Evolutionary conservation across 2,797 vertebrate species (phyloP).

Genomic region (Parauchenoglanis punctatus): DNA sequence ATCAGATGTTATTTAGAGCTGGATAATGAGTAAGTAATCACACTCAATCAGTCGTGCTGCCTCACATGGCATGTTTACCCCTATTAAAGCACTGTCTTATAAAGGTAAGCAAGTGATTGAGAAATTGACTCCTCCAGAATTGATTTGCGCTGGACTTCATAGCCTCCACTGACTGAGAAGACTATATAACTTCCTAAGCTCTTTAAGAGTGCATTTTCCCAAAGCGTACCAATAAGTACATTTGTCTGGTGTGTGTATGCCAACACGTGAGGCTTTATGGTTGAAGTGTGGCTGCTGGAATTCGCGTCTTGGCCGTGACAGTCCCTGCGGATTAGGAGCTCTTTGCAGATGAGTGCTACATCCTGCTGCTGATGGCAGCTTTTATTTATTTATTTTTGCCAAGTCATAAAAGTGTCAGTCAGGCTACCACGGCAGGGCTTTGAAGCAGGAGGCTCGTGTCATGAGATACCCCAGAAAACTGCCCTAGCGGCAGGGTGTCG

Average conservation of each 20-base stretch:
- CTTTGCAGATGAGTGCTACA: slow-evolving; percentile 48
- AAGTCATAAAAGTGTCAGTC: slow-evolving; percentile 59
- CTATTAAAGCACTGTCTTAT: slow-evolving; percentile 39
- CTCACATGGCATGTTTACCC: slow-evolving; percentile 41
- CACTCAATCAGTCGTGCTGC: slow-evolving; percentile 46
- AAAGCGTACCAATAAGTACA: neutral
- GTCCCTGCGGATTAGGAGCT: slow-evolving; percentile 43
- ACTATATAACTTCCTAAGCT: neutral
- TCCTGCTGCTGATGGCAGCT: slow-evolving; percentile 48
- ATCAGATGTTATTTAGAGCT: slow-evolving; percentile 45
- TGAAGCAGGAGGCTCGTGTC: slow-evolving; percentile 47
- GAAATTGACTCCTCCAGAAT: neutral
- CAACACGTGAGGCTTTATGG: slow-evolving; percentile 32
- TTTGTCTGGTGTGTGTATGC: slow-evolving; percentile 34
- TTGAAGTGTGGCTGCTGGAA: slow-evolving; percentile 45
- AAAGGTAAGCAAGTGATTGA: slow-evolving; percentile 30
- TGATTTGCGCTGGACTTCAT: slow-evolving; percentile 35
- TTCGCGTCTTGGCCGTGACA: slow-evolving; percentile 42
- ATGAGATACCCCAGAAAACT: slow-evolving; percentile 46
- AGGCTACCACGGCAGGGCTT: slow-evolving; percentile 35
- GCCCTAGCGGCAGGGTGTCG: slow-evolving; percentile 39
- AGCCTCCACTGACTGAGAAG: neutral
- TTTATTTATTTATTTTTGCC: slow-evolving; percentile 45
- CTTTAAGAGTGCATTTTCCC: neutral
- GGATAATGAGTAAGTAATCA: slow-evolving; percentile 52